Conservation (phyloP, 2,113 vertebrate genomes). For the Calyptommatus sinebrachiatus region DNA sequence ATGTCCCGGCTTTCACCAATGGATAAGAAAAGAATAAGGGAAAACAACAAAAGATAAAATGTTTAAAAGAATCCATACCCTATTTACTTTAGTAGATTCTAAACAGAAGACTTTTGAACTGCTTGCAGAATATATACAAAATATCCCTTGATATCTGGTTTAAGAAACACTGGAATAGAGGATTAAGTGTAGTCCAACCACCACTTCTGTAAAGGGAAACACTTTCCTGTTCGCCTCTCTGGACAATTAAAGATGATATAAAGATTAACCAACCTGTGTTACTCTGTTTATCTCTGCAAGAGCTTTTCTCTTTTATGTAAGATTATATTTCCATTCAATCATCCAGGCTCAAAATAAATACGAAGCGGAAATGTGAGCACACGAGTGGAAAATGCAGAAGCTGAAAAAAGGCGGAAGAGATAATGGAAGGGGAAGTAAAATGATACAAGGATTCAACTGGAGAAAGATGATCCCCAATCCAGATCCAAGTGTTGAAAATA, state of each 20-base stretch:
- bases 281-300: too few species aligned
- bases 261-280: not conserved
- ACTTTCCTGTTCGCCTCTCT: too few species aligned
- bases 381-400: not conserved
- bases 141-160: too few species aligned
- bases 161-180: too few species aligned
- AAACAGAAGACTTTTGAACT: too few species aligned
- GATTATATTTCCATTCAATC: not conserved
- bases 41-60: too few species aligned
- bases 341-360: not conserved
- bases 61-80: too few species aligned
- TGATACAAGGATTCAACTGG: not conserved
- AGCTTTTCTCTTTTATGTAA: not conserved
- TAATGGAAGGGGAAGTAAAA: not conserved
- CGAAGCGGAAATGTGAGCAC: not conserved
- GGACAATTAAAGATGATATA: too few species aligned
- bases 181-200: fast-evolving
- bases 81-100: too few species aligned
- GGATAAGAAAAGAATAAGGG: too few species aligned
- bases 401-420: not conserved
- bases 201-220: not conserved
- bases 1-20: too few species aligned
- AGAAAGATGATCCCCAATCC: fast-evolving
- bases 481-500: not conserved
- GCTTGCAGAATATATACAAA: too few species aligned